Conservation (phyloP, 2,797 vertebrate species). For the Artibeus jamaicensis region DNA sequence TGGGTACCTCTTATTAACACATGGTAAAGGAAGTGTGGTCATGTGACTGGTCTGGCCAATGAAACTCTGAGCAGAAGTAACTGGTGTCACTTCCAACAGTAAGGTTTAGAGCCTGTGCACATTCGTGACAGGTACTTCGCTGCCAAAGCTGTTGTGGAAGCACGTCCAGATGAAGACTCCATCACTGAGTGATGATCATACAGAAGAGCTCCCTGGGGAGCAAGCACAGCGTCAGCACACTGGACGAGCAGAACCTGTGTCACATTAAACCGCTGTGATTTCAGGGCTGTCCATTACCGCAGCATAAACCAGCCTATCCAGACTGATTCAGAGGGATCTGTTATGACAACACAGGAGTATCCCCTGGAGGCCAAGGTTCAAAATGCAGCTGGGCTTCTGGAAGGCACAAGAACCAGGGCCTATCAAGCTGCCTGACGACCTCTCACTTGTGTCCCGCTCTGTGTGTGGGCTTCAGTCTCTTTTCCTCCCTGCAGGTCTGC, state of each 20-base stretch:
- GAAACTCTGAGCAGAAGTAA: neutral
- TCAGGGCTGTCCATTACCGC: neutral
- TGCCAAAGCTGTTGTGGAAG: neutral
- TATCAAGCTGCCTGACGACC: neutral
- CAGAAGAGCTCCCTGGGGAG: neutral
- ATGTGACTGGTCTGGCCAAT: neutral
- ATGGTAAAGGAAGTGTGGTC: neutral
- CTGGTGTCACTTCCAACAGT: neutral
- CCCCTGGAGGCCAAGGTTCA: neutral
- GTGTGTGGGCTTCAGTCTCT: neutral
- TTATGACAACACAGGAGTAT: neutral
- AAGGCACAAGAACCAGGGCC: neutral
- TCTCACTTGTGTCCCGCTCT: neutral
- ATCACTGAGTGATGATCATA: neutral
- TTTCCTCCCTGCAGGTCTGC: neutral
- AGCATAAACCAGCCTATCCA: neutral
- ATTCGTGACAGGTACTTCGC: neutral
- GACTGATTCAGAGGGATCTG: neutral
- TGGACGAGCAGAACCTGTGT: neutral
- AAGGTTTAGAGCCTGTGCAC: neutral
- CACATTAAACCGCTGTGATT: neutral
- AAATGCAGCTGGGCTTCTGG: neutral
- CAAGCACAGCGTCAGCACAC: fast-evolving
- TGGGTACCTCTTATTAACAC: neutral
- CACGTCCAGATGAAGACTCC: neutral